Conservation (phyloP, 2,113 vertebrate genomes). For the Mystacornis crossleyi region DNA sequence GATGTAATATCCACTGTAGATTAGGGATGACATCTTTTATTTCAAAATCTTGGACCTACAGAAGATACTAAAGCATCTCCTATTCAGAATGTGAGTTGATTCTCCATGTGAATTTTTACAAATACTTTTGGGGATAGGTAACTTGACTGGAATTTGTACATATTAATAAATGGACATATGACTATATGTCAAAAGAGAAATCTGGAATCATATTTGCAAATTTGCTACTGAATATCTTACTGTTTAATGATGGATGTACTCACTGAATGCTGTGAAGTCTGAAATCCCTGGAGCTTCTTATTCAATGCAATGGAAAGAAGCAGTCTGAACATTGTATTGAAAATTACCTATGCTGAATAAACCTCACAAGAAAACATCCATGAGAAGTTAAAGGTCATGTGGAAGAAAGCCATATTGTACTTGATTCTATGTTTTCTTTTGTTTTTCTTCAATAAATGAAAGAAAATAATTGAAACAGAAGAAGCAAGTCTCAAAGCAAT, state of each 20-base stretch:
- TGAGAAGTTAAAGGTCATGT: neutral
- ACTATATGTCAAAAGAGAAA: neutral
- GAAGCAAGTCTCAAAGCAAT: constrained; percentile 4
- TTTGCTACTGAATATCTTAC: neutral
- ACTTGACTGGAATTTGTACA: neutral
- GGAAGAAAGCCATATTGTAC: neutral
- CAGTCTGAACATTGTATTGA: neutral
- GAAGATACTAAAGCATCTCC: neutral
- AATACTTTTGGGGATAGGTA: neutral
- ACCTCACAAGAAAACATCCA: neutral
- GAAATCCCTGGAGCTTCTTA: neutral
- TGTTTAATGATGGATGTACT: neutral
- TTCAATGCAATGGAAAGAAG: neutral
- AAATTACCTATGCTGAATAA: neutral
- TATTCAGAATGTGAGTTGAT: neutral
- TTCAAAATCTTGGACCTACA: neutral
- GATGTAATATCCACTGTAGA: neutral
- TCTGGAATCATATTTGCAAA: neutral
- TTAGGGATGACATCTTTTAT: neutral
- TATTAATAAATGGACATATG: neutral
- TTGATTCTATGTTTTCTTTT: neutral
- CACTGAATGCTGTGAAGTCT: neutral
- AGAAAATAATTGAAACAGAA: constrained; percentile 16
- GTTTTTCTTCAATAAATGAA: constrained; percentile 12
- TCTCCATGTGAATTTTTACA: neutral